These are phyloP conservation scores for Apostichopus japonicus DNA, from an alignment of 35 echinoderm and acorn worm species.

Conservation along the genomic window DNA sequence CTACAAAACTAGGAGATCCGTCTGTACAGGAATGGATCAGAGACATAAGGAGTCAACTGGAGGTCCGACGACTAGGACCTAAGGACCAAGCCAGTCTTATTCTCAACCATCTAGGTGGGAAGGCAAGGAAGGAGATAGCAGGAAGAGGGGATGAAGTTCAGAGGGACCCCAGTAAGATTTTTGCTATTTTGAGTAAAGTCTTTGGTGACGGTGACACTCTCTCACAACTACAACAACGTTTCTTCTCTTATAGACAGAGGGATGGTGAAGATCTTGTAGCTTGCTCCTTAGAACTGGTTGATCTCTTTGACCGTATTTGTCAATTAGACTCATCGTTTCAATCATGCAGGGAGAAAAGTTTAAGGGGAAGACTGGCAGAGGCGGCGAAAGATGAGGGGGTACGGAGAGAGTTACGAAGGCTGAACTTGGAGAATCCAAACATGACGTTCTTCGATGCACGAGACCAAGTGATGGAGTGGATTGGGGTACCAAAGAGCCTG, in stretches of 20 bases:
- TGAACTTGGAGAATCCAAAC: not conserved
- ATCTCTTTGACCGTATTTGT: not conserved
- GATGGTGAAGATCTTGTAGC: not conserved
- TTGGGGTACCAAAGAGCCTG: not conserved
- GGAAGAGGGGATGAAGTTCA: not conserved
- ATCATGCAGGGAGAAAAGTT: not conserved
- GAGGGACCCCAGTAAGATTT: not conserved
- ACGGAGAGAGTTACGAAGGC: not conserved
- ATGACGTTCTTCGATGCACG: not conserved
- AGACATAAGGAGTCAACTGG: not conserved
- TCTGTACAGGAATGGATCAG: not conserved
- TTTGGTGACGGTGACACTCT: conserved; percentile 1
- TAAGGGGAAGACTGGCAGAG: not conserved
- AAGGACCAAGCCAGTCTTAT: not conserved
- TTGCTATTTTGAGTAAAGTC: not conserved
- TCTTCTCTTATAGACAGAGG: not conserved
- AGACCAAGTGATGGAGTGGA: not conserved
- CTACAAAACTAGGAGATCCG: not conserved
- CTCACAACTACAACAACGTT: not conserved
- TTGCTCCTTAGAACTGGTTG: not conserved
- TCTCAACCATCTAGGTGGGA: not conserved
- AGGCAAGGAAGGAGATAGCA: not conserved
- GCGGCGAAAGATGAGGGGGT: not conserved
- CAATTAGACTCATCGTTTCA: not conserved
- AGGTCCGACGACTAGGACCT: not conserved